Conservation (phyloP, 37 sponge, comb jelly and placozoan species). For the Cliona cf. orientalis region DNA sequence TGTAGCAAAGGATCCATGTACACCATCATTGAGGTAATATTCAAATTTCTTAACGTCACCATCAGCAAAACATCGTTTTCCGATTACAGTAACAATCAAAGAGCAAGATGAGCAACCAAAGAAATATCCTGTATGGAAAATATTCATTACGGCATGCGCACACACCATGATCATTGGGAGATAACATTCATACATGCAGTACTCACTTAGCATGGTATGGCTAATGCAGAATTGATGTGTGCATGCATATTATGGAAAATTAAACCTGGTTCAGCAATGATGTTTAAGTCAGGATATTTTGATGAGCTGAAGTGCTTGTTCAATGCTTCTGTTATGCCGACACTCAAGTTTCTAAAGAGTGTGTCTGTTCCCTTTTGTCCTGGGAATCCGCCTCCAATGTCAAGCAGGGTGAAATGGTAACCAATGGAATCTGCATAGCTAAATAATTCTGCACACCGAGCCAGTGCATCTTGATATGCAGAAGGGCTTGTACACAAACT, state of each 20-base stretch:
- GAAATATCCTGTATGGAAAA: constrained; percentile 68
- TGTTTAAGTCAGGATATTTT: constrained; percentile 32
- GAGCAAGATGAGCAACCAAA: constrained; percentile 74
- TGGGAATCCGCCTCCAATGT: constrained; percentile 96
- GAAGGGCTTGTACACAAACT: constrained; percentile 70
- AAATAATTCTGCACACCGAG: constrained; percentile 66
- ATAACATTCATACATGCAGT: too few species aligned
- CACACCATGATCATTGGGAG: too few species aligned
- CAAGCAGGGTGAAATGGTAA: constrained; percentile 73
- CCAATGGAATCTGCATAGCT: constrained; percentile 51
- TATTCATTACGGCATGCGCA: too few species aligned
- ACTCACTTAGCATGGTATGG: too few species aligned
- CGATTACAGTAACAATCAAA: constrained; percentile 73
- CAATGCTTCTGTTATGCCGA: constrained; percentile 25
- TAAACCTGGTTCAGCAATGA: constrained; percentile 94
- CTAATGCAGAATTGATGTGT: too few species aligned
- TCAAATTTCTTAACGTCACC: constrained; percentile 26
- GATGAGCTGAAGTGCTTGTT: constrained; percentile 10
- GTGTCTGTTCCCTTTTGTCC: constrained; percentile 33
- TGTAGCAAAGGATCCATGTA: constrained; percentile 91
- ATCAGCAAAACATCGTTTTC: constrained; percentile 35
- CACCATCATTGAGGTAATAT: constrained; percentile 96
- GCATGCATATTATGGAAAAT: too few species aligned
- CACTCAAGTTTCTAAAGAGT: constrained; percentile 34
- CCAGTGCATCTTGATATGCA: constrained; percentile 69